Evolutionary conservation across 2,888 invertebrate genomes (phyloP).

Genomic region (Camponotus fellah): DNA sequence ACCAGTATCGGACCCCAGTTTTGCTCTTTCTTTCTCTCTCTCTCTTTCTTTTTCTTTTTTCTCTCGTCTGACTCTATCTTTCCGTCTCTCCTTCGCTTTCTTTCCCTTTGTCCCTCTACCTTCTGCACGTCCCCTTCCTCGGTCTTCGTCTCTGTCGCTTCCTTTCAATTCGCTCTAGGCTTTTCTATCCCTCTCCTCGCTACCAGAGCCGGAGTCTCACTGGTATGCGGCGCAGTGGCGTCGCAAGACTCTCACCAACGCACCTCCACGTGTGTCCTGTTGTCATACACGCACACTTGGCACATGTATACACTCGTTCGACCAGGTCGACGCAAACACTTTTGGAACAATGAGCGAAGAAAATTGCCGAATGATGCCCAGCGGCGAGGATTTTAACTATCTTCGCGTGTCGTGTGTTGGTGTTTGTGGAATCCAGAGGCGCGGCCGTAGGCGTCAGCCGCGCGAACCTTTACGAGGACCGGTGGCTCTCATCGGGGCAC

Average conservation of each 20-base stretch:
- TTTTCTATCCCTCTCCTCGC: slow-evolving; percentile 54
- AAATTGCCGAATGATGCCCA: not conserved
- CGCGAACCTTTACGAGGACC: slow-evolving; percentile 58
- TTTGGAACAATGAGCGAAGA: not conserved
- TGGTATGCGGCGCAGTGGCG: slow-evolving; percentile 74
- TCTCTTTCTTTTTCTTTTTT: slow-evolving; percentile 14
- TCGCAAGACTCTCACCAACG: slow-evolving; percentile 59
- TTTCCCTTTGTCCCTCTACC: slow-evolving; percentile 19
- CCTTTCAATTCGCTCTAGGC: slow-evolving; percentile 60
- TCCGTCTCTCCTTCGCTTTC: slow-evolving; percentile 40
- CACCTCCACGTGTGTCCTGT: slow-evolving; percentile 67
- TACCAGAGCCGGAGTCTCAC: slow-evolving; percentile 58
- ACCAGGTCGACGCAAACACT: not conserved
- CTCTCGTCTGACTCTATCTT: slow-evolving; percentile 5
- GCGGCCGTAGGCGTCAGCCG: slow-evolving; percentile 75
- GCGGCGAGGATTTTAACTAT: slow-evolving; percentile 23
- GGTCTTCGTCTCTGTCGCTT: slow-evolving; percentile 52
- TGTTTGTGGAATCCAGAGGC: slow-evolving; percentile 81
- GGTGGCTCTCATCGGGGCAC: slow-evolving; percentile 60
- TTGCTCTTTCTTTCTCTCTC: slow-evolving; percentile 51
- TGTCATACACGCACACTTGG: slow-evolving; percentile 52
- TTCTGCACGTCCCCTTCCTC: slow-evolving; percentile 4
- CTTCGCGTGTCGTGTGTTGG: slow-evolving; percentile 66
- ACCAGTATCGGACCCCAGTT: slow-evolving; percentile 37
- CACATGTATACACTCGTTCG: slow-evolving; percentile 54